Base-by-base conservation (phyloP, 2,113 vertebrate genomes). In the Polypterus senegalus region DNA sequence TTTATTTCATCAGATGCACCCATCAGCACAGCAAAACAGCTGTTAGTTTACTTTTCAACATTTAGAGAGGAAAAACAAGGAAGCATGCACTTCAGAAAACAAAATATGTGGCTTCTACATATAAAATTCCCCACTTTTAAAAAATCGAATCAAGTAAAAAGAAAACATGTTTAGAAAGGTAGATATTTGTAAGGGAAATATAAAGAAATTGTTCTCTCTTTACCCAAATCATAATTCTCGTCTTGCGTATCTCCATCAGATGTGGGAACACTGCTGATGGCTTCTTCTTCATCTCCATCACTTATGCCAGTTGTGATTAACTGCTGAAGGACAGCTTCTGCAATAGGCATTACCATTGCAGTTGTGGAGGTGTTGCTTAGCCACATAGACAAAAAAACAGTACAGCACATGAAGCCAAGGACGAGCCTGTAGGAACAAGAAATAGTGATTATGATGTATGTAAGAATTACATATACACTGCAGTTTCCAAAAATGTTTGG, bases 301-400 rank as follows among this genome's bases (percentile, higher is more conserved):
- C 81, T 82, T 61, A 83, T 70, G 4, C 86, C 83, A 1, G 89
- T 88, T 63, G 82, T 86, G 74, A 91, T 89, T 61, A 99, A 86
- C 77, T 97, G 94, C 77, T 94, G 91, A 48, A 99, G 88, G 66
- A 99, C 96, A 0, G 96, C 96, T 68, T 99, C 96, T 3, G 92
- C 91, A 0, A 99, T 98, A 58, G 96, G 96, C 94, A 97, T 99
- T 79, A 99, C 94, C 94, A 99, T 98, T 71, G 94, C 96, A 0
- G 96, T 97, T 71, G 89, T 97, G 74, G 96, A 98, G 3, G 96
- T 99, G 81, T 99, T 99, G 74, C 95, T 98, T 65, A 99, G 91
- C 94, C 96, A 99, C 94, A 98, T 97, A 78, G 96, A 99, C 54
- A 99, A 85, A 66, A 92, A 81, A 0, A 89, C 89, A 0, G 94